Percentiles rank a stretch among this genome's conserved stretches.
Evolutionary conservation across 2,113 vertebrate genomes (phyloP).

Genomic region (Puffinus mauretanicus): DNA sequence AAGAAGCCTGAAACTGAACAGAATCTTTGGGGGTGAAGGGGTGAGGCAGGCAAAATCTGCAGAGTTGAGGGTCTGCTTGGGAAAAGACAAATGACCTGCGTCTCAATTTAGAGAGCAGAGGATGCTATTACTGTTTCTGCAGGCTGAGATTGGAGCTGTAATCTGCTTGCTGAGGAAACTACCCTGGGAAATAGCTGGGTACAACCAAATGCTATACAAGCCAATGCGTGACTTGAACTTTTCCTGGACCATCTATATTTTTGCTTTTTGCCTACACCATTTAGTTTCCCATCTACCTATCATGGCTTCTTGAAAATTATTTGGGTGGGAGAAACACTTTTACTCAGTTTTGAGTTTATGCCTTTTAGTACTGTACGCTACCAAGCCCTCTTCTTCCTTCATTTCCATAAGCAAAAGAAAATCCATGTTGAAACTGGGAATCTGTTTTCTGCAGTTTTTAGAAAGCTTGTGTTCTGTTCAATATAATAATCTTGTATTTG

Average conservation of each 20-base stretch:
- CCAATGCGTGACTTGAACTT: neutral
- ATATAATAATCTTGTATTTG: neutral
- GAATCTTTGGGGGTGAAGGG: neutral
- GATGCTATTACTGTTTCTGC: neutral
- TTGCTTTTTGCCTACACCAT: neutral
- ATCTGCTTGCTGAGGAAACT: neutral
- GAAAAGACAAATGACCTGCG: neutral
- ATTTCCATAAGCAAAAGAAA: constrained; percentile 29
- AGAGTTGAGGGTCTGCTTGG: neutral
- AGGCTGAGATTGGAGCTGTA: neutral
- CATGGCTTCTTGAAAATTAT: neutral
- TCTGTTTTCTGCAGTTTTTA: constrained; percentile 6
- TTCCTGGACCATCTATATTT: neutral
- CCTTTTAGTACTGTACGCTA: neutral
- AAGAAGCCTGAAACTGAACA: neutral
- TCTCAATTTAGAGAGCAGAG: neutral
- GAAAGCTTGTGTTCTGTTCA: neutral
- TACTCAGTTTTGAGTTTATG: neutral
- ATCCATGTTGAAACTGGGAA: constrained; percentile 27
- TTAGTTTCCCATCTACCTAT: neutral
- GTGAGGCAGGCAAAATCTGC: neutral
- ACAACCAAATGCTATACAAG: neutral
- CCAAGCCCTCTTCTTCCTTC: neutral
- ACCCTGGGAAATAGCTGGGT: neutral
- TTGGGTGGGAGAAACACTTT: neutral